Conservation (phyloP, 2,113 vertebrate genomes). For the Chlamydotis undulata region DNA sequence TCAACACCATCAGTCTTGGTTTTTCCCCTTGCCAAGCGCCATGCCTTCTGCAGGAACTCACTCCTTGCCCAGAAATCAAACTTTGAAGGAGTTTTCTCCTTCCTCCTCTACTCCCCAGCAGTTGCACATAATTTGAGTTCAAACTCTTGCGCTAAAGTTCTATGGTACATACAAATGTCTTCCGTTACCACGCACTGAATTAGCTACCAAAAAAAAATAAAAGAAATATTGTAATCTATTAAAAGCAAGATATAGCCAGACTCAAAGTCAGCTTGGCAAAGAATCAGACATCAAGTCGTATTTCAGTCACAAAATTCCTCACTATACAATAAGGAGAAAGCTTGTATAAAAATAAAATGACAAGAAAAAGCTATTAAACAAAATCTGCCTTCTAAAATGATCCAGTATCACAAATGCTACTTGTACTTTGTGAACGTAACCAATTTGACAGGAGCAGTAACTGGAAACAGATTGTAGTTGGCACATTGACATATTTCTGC, state of each 20-base stretch:
- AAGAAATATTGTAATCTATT: background rate
- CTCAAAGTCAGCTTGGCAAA: background rate
- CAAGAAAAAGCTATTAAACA: background rate
- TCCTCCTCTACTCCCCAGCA: background rate
- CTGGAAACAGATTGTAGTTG: slow-evolving; percentile 28
- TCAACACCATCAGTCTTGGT: background rate
- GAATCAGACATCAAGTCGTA: background rate
- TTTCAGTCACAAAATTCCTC: background rate
- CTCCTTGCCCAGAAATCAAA: background rate
- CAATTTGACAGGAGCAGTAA: slow-evolving; percentile 23
- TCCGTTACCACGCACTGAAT: background rate
- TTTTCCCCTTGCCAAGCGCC: accelerated
- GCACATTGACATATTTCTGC: background rate
- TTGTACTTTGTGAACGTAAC: background rate
- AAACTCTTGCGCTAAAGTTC: accelerated
- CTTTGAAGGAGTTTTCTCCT: background rate
- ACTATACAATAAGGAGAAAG: background rate
- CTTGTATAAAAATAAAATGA: background rate
- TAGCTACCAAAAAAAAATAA: background rate
- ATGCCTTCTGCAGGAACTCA: background rate
- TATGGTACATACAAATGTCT: background rate
- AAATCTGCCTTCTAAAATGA: background rate
- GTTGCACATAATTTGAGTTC: background rate
- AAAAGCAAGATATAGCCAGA: background rate
- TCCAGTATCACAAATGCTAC: background rate